These are phyloP conservation scores for Microcebus griseorufus DNA, from an alignment of 2,113 vertebrate species.

Conservation along the genomic window DNA sequence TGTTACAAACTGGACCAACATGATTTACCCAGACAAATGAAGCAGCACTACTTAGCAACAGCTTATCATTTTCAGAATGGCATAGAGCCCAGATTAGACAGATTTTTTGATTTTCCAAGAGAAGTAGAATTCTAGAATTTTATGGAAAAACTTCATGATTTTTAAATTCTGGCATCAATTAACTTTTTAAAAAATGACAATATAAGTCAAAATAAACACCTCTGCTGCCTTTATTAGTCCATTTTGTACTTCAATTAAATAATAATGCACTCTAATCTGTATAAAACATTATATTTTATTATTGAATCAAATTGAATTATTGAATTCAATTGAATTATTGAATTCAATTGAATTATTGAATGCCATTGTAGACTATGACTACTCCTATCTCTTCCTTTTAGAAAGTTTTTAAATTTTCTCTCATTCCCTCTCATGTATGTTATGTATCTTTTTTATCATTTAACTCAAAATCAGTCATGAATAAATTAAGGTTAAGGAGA, in stretches of 20 bases:
- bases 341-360: background rate
- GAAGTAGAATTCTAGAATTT: background rate
- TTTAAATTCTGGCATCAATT: background rate
- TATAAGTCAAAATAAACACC: slow-evolving; percentile 37
- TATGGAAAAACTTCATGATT: background rate
- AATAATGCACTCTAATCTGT: background rate
- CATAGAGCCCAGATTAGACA: background rate
- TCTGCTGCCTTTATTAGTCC: background rate
- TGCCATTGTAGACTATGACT: background rate
- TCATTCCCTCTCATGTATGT: background rate
- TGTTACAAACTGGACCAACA: background rate
- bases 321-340: no score
- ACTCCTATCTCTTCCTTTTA: background rate
- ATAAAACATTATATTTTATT: background rate
- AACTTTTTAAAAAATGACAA: background rate
- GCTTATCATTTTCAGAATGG: background rate
- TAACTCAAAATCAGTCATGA: slow-evolving; percentile 1
- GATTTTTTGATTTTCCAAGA: background rate
- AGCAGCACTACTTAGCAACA: background rate
- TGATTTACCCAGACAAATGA: background rate
- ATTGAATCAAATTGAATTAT: background rate
- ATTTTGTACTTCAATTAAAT: slow-evolving; percentile 37
- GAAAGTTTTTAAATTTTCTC: background rate
- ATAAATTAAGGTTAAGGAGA: background rate
- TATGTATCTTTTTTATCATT: background rate